Conservation (phyloP, 2,797 vertebrate genomes). For the Crypturellus tataupa region DNA sequence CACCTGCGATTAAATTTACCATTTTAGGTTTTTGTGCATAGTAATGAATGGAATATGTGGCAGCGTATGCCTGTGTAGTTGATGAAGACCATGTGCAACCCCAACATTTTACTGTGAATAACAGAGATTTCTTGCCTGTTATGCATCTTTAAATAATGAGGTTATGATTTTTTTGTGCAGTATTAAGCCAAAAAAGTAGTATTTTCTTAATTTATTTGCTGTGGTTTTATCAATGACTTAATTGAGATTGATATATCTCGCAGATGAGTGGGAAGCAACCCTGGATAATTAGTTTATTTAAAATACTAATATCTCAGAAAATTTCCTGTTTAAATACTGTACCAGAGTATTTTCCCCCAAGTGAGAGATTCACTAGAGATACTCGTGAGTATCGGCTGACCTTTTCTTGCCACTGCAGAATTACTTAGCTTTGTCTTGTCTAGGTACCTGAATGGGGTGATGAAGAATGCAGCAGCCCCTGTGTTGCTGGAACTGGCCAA, state of each 20-base stretch:
- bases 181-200: background rate
- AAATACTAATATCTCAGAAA: constrained; percentile 29
- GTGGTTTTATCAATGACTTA: background rate
- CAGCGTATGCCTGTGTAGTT: background rate
- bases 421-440: constrained; percentile 82
- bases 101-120: background rate
- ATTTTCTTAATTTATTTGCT: background rate
- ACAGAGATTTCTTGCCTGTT: background rate
- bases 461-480: constrained; percentile 86
- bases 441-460: constrained; percentile 91
- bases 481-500: constrained; percentile 93
- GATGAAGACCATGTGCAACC: background rate
- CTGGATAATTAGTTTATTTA: background rate
- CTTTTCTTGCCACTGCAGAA: constrained; percentile 82
- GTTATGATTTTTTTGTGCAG: background rate
- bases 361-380: constrained; percentile 83
- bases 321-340: constrained; percentile 61
- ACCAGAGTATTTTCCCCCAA: constrained; percentile 83
- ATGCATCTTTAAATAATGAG: background rate
- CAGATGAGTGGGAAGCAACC: background rate
- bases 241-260: background rate
- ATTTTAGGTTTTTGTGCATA: background rate
- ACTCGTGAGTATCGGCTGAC: constrained; percentile 85
- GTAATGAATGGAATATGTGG: background rate
- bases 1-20: background rate